Base-by-base conservation (phyloP, 2,113 vertebrate genomes). In the Neotragus pygmaeus region DNA sequence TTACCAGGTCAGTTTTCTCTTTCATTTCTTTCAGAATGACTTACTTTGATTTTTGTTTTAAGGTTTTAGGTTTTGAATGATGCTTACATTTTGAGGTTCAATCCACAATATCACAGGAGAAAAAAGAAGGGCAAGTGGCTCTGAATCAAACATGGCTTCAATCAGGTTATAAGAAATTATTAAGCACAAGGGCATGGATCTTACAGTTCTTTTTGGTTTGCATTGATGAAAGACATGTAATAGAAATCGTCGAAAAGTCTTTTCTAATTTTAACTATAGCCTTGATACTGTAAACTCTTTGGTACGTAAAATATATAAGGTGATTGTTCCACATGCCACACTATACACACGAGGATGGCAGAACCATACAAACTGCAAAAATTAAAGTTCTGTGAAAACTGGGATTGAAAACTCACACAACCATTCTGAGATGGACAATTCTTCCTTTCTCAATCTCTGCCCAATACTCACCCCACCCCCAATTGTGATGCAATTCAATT, bases 241-340 rank as follows among this genome's bases (percentile, higher is more conserved):
- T 36, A 88, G 89, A 70, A 90, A 92, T 93, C 28, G 9, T 39
- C 78, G 60, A 17, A 96, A 95, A 77, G 39, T 75, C 75, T 66
- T 70, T 83, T 57, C 86, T 94, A 66, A 87, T 89, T 93, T 91
- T 80, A 93, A 90, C 89, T 19, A 73, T 36, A 84, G 94, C 70
- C 55, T 90, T 81, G 73, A 78, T 81, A 43, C 39, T 51, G 64
- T 33, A 94, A 70, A 82, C 28, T 64, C 93, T 88, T 39, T 81
- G 83, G 77, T 90, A 87, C 49, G 57, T 78, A 93, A 97, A 95
- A 95, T 90, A 66, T 13, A 93, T 7, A 93, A 55, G 92, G 86
- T 30, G 86, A 93, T 83, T 86, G 17, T 51, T 83, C 73, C 51
- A 27, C 2, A 55, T 55, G 84, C 84, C 28, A 57, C 70, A 13